A percentile compares a stretch with the other conserved stretches of the same genome.
Evolutionary conservation across 2,797 vertebrate species (phyloP).

Genomic region (Simalia tracyae): DNA sequence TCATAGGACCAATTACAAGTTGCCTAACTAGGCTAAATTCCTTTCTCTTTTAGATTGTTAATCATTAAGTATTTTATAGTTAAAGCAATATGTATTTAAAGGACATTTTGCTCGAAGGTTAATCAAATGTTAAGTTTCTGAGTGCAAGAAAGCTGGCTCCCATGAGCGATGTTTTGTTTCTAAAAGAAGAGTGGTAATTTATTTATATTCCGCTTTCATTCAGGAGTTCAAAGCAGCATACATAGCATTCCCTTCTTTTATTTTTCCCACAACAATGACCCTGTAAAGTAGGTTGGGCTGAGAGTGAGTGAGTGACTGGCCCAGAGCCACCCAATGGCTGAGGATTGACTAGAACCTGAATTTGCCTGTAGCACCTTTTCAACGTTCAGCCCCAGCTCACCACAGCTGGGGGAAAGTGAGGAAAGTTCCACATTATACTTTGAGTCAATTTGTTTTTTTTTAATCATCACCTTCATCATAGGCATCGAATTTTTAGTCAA

Average conservation of each 20-base stretch:
- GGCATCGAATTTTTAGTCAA: not conserved
- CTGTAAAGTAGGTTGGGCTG: not conserved
- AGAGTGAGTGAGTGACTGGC: not conserved
- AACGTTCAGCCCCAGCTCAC: too few species aligned
- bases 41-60: conserved; percentile 72
- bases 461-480: too few species aligned
- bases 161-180: not conserved
- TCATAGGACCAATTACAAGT: conserved; percentile 70
- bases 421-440: not conserved
- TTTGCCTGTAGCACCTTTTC: too few species aligned
- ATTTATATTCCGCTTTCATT: not conserved
- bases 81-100: conserved; percentile 53
- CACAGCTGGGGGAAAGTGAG: too few species aligned
- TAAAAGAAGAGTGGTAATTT: not conserved
- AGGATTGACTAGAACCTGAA: too few species aligned
- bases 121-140: conserved; percentile 47
- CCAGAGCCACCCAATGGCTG: too few species aligned
- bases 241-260: not conserved
- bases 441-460: not conserved
- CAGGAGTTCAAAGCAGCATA: not conserved
- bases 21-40: conserved; percentile 74
- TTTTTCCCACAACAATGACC: not conserved
- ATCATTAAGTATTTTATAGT: conserved; percentile 68
- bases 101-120: conserved; percentile 65
- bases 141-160: not conserved